A percentile compares a stretch with the other conserved stretches of the same genome.
These are phyloP conservation scores for Corythoichthys haematopterus DNA, from an alignment of 2,113 vertebrate genomes.

Conservation along the genomic window DNA sequence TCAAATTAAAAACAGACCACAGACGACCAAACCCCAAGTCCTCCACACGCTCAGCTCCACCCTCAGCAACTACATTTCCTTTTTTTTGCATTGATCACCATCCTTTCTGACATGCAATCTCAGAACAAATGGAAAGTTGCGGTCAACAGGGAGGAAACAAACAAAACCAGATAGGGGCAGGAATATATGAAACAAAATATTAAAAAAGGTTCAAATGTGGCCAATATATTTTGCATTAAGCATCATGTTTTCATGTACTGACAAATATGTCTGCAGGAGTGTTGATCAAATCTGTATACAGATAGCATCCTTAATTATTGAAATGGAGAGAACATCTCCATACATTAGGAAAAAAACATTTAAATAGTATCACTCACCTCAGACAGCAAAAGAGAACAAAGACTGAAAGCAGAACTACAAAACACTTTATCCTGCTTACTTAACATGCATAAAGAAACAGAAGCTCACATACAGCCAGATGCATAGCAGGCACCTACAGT, in stretches of 20 bases:
- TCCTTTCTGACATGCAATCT: constrained; percentile 37
- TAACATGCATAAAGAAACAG: constrained; percentile 18
- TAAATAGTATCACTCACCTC: constrained; percentile 62
- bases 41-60: constrained; percentile 43
- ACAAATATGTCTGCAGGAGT: neutral
- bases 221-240: neutral
- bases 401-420: constrained; percentile 25
- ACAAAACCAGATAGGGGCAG: neutral
- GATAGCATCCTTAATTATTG: constrained; percentile 18
- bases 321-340: constrained; percentile 1
- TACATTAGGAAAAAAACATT: constrained; percentile 22
- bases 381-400: constrained; percentile 38
- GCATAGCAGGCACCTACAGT: constrained; percentile 51
- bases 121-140: constrained; percentile 44
- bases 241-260: constrained; percentile 3
- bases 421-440: constrained; percentile 13
- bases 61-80: constrained; percentile 42
- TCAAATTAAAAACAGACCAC: constrained; percentile 74
- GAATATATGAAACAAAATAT: constrained; percentile 5
- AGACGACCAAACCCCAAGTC: constrained; percentile 37
- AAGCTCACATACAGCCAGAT: constrained; percentile 31
- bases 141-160: constrained; percentile 30
- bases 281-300: constrained; percentile 38
- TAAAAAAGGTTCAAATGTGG: neutral
- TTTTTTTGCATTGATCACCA: constrained; percentile 25